Evolutionary conservation across 2,113 vertebrate species (phyloP).

Genomic region (Eurystomus gularis): DNA sequence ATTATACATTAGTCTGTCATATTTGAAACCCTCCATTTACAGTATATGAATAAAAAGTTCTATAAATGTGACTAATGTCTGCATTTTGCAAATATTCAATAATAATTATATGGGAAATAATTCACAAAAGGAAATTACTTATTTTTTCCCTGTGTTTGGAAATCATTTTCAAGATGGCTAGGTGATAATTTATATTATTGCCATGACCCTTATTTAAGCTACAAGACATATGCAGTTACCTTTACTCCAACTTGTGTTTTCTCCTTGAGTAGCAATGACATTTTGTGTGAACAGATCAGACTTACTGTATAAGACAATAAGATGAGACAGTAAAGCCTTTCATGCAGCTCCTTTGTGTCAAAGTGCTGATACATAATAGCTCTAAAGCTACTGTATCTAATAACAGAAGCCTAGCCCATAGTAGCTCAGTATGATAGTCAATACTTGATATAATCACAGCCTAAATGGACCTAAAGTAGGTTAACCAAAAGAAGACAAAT

Average conservation of each 20-base stretch:
- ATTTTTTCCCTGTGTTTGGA: neutral
- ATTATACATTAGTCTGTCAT: neutral
- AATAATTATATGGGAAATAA: neutral
- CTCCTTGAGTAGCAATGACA: neutral
- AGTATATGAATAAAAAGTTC: neutral
- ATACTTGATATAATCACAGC: neutral
- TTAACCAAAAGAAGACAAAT: neutral
- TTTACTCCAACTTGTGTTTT: neutral
- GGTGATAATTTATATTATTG: neutral
- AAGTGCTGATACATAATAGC: neutral
- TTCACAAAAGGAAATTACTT: neutral
- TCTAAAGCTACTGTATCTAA: neutral
- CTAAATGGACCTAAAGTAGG: neutral
- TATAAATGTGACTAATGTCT: neutral
- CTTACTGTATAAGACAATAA: neutral
- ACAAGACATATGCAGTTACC: neutral
- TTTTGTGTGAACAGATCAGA: neutral
- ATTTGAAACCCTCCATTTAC: neutral
- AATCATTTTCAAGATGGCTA: neutral
- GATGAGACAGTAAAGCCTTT: neutral
- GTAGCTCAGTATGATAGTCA: neutral
- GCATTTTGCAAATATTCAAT: neutral
- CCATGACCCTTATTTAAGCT: neutral
- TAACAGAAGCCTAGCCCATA: neutral
- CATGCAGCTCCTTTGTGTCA: neutral